phyloP scores from a whole-genome alignment of 2,113 vertebrate species.

The Anolis carolinensis region DNA sequence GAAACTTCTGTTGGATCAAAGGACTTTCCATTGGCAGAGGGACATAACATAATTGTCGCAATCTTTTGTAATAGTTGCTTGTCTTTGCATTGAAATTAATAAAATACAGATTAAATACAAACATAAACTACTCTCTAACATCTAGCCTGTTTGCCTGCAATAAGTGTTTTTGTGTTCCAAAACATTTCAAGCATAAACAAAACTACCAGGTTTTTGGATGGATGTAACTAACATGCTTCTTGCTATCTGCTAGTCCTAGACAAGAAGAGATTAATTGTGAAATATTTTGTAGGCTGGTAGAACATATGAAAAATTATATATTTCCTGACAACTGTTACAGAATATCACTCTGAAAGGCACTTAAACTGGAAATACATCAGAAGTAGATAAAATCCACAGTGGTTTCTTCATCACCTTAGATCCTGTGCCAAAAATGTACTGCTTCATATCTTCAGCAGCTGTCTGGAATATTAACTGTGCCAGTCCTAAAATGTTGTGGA shows the following conservation, averaged over 20 bases:
- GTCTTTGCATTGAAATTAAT: neutral
- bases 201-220: neutral
- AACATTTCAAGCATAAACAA: neutral
- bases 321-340: neutral
- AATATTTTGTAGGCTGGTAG: neutral
- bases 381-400: neutral
- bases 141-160: neutral
- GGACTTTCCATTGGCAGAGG: neutral
- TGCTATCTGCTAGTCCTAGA: neutral
- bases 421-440: constrained; percentile 5
- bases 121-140: neutral
- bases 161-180: neutral
- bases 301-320: neutral
- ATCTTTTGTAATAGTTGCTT: neutral
- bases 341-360: neutral
- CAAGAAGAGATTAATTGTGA: neutral
- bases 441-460: constrained; percentile 14
- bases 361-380: neutral
- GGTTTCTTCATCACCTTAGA: constrained; percentile 16
- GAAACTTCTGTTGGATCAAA: neutral
- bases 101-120: neutral
- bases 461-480: constrained; percentile 1
- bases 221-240: neutral
- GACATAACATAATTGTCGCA: neutral
- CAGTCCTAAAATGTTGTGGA: constrained; percentile 15